Base-by-base conservation (phyloP, 2,888 invertebrate species). In the Mythimna loreyi region DNA sequence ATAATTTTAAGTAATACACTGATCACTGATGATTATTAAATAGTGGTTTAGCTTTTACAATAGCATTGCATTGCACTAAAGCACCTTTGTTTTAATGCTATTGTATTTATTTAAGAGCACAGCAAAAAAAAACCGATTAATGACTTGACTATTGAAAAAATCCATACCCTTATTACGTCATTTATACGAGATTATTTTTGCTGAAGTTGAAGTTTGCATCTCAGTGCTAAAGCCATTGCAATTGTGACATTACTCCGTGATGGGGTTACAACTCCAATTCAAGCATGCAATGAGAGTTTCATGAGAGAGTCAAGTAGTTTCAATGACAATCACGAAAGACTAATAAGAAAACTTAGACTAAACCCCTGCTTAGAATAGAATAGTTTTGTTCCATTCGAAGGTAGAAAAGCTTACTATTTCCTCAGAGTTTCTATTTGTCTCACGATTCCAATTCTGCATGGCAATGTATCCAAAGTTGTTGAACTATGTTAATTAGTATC, bases 401-500 rank as follows among this genome's bases (percentile, higher is more conserved):
- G 43, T 58, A 47, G 50, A 13, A 55, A 43, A 28, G 23, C 59
- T 25, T 8, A 8, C 49, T 52, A 40, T 63, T 75, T 57, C 36
- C 50, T 28, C 11, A 43, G n/a, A 57, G 19, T 64, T 67, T 23
- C 25, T 33, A 61, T 79, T 79, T 70, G 52, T 52, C 47, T 66
- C 65, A 66, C 80, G 62, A 78, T 49, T 59, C 50, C 36, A 66
- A 70, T 75, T 78, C 55, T 40, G 50, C 43, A 63, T 68, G 56
- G 63, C 57, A 65, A 43, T 59, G 65, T 75, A 55, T 80, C 61
- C 11, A 21, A 62, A 80, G 57, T 67, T 78, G 60, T 55, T 49
- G 43, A 70, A 80, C 23, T 64, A 75, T 62, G 76, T 67, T 78
- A 78, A 80, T 78, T 78, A 71, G 71, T 47, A 74, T 79, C 36